Evolutionary conservation across 1,140 invertebrate species (phyloP).

Genomic region (Triops cancriformis): DNA sequence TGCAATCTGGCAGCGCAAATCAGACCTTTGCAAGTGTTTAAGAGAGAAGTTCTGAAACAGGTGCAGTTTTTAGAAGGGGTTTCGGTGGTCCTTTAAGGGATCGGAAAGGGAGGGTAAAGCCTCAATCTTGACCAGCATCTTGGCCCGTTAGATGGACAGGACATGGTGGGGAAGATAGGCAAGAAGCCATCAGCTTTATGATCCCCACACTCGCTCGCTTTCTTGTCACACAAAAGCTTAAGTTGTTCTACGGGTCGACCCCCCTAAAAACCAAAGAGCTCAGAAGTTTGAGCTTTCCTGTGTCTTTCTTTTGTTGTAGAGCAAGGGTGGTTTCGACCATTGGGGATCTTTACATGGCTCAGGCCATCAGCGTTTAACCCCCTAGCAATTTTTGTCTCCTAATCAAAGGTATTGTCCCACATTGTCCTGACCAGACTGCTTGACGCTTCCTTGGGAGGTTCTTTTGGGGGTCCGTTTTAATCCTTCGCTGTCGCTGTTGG

Average conservation of each 20-base stretch:
- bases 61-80: neutral
- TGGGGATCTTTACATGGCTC: neutral
- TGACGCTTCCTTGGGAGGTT: neutral
- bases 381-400: slow-evolving; percentile 11
- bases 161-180: neutral
- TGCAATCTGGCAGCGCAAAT: neutral
- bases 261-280: neutral
- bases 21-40: neutral
- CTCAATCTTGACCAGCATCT: slow-evolving; percentile 9
- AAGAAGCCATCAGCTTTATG: slow-evolving; percentile 5
- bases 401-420: slow-evolving; percentile 13
- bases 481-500: neutral
- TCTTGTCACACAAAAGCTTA: slow-evolving; percentile 14
- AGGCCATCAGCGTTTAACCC: neutral
- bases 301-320: slow-evolving; percentile 5
- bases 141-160: neutral
- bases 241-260: neutral
- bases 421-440: neutral
- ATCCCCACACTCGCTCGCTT: neutral
- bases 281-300: neutral
- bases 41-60: neutral
- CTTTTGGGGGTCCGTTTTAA: neutral
- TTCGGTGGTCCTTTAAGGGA: neutral
- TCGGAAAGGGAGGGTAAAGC: neutral
- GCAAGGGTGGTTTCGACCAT: neutral